These are phyloP conservation scores for Drosophila suboccidentalis DNA, from an alignment of 2,888 invertebrate genomes.

Conservation along the genomic window DNA sequence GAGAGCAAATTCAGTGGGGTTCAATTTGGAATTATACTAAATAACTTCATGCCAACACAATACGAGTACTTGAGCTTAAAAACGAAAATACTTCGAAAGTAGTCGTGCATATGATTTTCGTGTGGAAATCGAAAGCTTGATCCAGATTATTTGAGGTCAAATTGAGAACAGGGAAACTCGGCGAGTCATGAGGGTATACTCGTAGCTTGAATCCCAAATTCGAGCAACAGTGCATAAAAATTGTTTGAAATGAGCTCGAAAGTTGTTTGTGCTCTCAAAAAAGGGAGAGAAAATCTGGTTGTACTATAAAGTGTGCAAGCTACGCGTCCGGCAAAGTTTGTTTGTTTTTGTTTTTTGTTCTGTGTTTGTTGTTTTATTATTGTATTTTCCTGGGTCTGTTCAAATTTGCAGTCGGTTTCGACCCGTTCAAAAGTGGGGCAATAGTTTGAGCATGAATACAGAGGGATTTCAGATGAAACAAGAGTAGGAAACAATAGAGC, in stretches of 20 bases:
- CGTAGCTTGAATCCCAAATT: constrained; percentile 12
- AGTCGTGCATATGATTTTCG: background rate
- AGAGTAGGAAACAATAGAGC: constrained; percentile 6
- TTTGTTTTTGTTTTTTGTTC: background rate
- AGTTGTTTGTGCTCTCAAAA: constrained; percentile 4
- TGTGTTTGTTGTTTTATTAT: background rate
- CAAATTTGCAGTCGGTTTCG: constrained; percentile 3
- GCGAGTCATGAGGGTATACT: background rate
- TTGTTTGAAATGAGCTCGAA: constrained; percentile 29
- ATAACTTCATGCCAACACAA: background rate
- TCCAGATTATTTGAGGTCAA: background rate
- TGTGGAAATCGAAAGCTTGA: background rate
- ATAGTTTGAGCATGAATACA: constrained; percentile 6
- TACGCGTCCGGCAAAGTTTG: constrained; percentile 23
- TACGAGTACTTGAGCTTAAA: background rate
- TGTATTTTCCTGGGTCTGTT: constrained; percentile 7
- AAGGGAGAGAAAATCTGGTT: constrained; percentile 19
- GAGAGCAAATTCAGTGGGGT: background rate
- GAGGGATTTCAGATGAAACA: background rate
- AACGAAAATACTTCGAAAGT: background rate
- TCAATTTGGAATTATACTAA: background rate
- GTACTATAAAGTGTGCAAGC: constrained; percentile 34
- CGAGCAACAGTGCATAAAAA: constrained; percentile 31
- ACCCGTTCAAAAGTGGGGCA: constrained; percentile 20
- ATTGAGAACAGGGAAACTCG: background rate